Evolutionary conservation across 1,140 invertebrate species (phyloP).

Genomic region (Patella vulgata): DNA sequence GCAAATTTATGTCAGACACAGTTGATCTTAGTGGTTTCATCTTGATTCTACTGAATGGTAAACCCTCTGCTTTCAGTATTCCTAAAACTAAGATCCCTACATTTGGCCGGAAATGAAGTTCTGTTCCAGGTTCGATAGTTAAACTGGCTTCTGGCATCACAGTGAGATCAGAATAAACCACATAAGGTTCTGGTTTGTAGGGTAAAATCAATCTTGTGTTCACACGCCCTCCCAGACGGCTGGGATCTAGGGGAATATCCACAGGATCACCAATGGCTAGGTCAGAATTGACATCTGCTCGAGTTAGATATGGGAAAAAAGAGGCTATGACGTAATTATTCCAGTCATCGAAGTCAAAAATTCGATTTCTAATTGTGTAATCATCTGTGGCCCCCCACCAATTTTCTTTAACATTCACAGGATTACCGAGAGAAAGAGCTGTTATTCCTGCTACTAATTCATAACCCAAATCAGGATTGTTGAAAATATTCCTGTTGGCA

Average conservation of each 20-base stretch:
- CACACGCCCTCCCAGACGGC: constrained; percentile 83
- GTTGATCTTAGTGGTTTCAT: constrained; percentile 38
- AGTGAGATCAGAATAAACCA: constrained; percentile 91
- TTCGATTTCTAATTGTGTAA: constrained; percentile 79
- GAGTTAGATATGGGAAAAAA: constrained; percentile 85
- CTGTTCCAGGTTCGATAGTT: constrained; percentile 88
- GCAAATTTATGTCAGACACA: background rate
- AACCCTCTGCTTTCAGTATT: constrained; percentile 85
- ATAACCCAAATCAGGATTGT: constrained; percentile 86
- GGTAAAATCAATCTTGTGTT: constrained; percentile 78
- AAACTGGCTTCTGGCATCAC: constrained; percentile 92
- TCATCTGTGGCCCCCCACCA: constrained; percentile 89
- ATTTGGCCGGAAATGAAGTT: constrained; percentile 94
- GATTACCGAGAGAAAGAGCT: constrained; percentile 81
- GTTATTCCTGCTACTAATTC: constrained; percentile 86
- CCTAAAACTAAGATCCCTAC: constrained; percentile 97
- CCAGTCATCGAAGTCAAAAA: constrained; percentile 99
- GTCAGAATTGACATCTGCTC: constrained; percentile 50
- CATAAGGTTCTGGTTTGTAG: constrained; percentile 78
- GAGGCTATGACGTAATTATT: constrained; percentile 95
- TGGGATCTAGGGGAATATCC: constrained; percentile 49
- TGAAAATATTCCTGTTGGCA: constrained; percentile 89
- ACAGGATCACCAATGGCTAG: constrained; percentile 67
- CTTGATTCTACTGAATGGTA: constrained; percentile 74
- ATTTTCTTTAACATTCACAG: constrained; percentile 89